A percentile compares a stretch with the other conserved stretches of the same genome.
phyloP scores from a whole-genome alignment of 2,888 invertebrate genomes.

The Blera fallax region DNA sequence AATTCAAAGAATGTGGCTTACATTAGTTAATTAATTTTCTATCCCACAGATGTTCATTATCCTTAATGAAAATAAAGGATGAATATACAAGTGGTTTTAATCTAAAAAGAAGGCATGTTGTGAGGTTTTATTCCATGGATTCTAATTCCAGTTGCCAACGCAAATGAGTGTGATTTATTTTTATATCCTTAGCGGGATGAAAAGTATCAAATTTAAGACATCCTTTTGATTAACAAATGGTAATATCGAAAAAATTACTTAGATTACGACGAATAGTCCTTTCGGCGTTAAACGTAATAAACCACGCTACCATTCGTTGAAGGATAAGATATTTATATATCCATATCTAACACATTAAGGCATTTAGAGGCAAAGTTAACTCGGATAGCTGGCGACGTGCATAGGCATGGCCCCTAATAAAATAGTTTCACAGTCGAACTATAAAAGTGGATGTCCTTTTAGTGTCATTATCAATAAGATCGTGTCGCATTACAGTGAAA shows the following conservation, averaged over 20 bases:
- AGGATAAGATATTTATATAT: slow-evolving; percentile 1
- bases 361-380: slow-evolving; percentile 42
- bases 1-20: slow-evolving; percentile 31
- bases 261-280: neutral
- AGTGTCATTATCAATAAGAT: slow-evolving; percentile 72
- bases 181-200: neutral
- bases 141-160: neutral
- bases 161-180: neutral
- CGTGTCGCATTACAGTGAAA: slow-evolving; percentile 70
- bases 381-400: slow-evolving; percentile 18
- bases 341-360: slow-evolving; percentile 31
- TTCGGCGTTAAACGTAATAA: neutral
- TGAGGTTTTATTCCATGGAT: neutral
- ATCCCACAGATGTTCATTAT: slow-evolving; percentile 24
- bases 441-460: slow-evolving; percentile 67
- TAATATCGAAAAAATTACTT: neutral
- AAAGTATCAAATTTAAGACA: neutral
- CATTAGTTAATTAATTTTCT: slow-evolving; percentile 65
- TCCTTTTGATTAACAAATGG: too few relatives aligned
- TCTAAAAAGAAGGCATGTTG: neutral
- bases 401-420: slow-evolving; percentile 29
- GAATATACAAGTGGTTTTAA: neutral
- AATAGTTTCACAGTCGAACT: slow-evolving; percentile 66
- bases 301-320: slow-evolving; percentile 5
- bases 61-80: slow-evolving; percentile 5